These are phyloP conservation scores for Perca flavescens DNA, from an alignment of 2,113 vertebrate species.

Conservation along the genomic window DNA sequence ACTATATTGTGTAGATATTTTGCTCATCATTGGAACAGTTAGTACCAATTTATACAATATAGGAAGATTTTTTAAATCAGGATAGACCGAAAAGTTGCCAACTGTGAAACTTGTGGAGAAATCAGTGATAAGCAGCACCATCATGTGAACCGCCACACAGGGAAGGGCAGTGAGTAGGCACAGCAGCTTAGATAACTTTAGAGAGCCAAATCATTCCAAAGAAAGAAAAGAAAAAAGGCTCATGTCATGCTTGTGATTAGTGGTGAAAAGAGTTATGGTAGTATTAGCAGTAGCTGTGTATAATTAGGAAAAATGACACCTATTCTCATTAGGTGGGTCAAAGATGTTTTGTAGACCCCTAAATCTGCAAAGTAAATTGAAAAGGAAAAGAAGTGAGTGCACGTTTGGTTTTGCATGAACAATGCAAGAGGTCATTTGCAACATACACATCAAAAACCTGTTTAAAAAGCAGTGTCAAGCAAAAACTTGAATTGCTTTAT, in stretches of 20 bases:
- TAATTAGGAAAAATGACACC: conserved; percentile 55
- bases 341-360: conserved; percentile 83
- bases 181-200: background rate
- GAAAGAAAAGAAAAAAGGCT: background rate
- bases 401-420: conserved; percentile 31
- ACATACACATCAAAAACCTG: conserved; percentile 23
- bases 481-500: background rate
- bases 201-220: conserved; percentile 24
- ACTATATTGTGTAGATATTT: background rate
- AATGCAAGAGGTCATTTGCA: conserved; percentile 31
- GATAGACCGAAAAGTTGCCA: conserved; percentile 2
- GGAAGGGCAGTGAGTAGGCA: conserved; percentile 1
- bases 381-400: conserved; percentile 66
- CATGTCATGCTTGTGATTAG: conserved; percentile 57
- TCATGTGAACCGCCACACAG: conserved; percentile 6
- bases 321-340: conserved; percentile 75
- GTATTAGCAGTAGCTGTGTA: background rate
- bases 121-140: conserved; percentile 22
- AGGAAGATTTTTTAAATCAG: background rate
- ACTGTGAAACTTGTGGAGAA: conserved; percentile 8
- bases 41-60: background rate
- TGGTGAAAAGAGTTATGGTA: conserved; percentile 7
- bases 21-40: background rate
- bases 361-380: conserved; percentile 85
- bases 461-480: conserved; percentile 23